phyloP scores from a whole-genome alignment of 2,113 vertebrate genomes.

The Dicaeum eximium region DNA sequence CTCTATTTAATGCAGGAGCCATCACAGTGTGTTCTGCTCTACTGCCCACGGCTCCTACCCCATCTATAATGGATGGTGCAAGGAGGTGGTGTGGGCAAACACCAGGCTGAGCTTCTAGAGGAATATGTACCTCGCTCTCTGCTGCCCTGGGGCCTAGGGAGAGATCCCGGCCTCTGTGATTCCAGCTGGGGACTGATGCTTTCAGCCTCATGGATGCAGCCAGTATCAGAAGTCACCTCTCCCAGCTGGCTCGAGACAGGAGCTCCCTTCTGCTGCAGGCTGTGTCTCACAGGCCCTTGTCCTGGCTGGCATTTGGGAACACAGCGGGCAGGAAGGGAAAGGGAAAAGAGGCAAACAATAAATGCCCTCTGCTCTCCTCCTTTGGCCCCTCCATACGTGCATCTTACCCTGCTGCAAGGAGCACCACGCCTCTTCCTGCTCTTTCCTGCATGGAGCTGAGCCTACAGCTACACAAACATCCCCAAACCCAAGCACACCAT shows the following conservation, averaged over 20 bases:
- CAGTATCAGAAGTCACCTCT: background rate
- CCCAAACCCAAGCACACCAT: accelerated
- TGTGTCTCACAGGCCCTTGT: background rate
- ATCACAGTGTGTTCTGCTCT: background rate
- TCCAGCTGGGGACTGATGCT: background rate
- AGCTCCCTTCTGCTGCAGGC: background rate
- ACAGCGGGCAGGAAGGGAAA: background rate
- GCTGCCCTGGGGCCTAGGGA: background rate
- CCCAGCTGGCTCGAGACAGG: background rate
- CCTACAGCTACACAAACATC: background rate
- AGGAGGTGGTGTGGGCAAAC: background rate
- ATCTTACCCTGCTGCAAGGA: background rate
- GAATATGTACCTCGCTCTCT: background rate
- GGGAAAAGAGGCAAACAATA: background rate
- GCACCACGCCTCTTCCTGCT: background rate
- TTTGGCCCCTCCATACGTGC: accelerated
- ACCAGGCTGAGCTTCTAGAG: background rate
- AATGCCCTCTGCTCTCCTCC: background rate
- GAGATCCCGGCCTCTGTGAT: accelerated
- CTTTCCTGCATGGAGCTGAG: background rate
- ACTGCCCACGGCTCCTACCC: background rate
- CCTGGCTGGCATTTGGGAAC: background rate
- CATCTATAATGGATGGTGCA: background rate
- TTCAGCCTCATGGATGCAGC: background rate
- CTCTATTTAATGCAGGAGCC: background rate